Evolutionary conservation across 2,797 vertebrate genomes (phyloP).

Genomic region (Melanitta fusca): DNA sequence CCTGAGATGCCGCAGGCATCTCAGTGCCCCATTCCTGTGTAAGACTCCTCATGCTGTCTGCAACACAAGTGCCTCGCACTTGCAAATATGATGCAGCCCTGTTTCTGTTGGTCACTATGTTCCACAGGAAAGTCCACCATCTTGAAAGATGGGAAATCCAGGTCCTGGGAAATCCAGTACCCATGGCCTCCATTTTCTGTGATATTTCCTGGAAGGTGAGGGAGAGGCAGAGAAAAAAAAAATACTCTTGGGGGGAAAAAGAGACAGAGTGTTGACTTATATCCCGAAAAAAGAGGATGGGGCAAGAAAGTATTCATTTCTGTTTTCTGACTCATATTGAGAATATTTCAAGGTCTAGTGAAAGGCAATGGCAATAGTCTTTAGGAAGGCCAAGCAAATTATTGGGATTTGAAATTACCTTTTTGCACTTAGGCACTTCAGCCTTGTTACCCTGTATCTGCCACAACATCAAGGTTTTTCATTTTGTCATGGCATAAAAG

Average conservation of each 20-base stretch:
- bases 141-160: not conserved
- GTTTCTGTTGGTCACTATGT: fast-evolving
- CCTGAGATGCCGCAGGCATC: not conserved
- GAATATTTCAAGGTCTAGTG: not conserved
- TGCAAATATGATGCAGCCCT: not conserved
- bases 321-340: not conserved
- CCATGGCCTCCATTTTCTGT: not conserved
- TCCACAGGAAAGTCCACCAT: not conserved
- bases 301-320: not conserved
- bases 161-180: not conserved
- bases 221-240: not conserved
- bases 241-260: not conserved
- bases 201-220: not conserved
- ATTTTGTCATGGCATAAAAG: not conserved
- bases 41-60: not conserved
- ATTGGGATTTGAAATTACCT: not conserved
- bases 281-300: not conserved
- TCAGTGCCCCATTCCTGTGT: not conserved
- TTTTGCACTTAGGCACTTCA: not conserved
- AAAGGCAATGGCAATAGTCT: not conserved
- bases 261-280: not conserved
- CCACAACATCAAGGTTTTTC: not conserved
- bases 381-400: not conserved
- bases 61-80: not conserved
- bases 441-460: not conserved